These are phyloP conservation scores for Phocoena phocoena DNA, from an alignment of 2,113 vertebrate genomes.

Conservation along the genomic window DNA sequence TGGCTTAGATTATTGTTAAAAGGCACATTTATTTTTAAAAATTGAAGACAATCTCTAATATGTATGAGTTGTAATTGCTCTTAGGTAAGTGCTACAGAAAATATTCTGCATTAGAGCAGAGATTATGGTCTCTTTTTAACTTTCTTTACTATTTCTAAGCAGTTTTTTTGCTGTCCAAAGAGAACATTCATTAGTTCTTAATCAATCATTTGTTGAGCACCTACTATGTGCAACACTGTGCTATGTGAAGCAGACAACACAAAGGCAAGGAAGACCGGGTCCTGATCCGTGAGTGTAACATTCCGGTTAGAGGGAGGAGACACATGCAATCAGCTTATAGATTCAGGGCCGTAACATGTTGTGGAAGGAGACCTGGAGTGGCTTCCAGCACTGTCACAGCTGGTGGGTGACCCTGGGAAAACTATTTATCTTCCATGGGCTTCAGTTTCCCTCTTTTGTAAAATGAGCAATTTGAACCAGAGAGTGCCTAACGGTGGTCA, in stretches of 20 bases:
- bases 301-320: background rate
- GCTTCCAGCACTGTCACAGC: background rate
- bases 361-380: background rate
- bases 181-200: background rate
- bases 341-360: background rate
- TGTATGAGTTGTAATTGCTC: background rate
- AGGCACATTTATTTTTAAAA: constrained; percentile 54
- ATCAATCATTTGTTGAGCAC: background rate
- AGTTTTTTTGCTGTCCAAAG: background rate
- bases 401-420: background rate
- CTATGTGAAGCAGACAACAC: background rate
- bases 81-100: constrained; percentile 43
- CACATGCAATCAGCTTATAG: background rate
- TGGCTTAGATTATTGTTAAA: constrained; percentile 55
- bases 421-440: background rate
- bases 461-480: background rate
- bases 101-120: constrained; percentile 4
- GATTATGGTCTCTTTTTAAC: background rate
- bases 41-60: constrained; percentile 37
- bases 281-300: background rate
- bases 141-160: background rate
- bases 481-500: background rate
- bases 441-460: background rate
- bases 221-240: background rate
- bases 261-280: background rate